Conservation (phyloP, 1,140 invertebrate genomes). For the Spodoptera litura region DNA sequence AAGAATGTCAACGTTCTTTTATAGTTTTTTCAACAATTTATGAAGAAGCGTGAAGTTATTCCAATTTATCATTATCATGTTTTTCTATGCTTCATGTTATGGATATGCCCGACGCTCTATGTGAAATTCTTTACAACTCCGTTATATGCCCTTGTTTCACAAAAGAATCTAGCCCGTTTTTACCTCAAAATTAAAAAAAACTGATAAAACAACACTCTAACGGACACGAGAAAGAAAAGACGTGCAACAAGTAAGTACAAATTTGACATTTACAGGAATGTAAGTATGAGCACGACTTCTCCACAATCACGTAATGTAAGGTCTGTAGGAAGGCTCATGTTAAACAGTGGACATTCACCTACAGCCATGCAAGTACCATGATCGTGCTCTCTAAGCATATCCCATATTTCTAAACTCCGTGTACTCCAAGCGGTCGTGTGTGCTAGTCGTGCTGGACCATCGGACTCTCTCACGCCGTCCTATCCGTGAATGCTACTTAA, state of each 20-base stretch:
- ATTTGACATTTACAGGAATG: neutral
- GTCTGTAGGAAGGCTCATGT: conserved; percentile 11
- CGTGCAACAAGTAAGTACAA: no score
- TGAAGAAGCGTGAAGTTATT: no score
- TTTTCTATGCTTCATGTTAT: neutral
- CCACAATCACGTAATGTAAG: neutral
- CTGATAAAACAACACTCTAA: no score
- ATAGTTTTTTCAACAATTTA: no score
- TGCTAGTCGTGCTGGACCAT: conserved; percentile 71
- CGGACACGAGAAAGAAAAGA: no score
- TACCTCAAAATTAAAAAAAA: no score
- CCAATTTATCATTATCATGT: neutral
- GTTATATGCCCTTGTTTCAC: no score
- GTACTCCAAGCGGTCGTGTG: conserved; percentile 57
- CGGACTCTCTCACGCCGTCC: conserved; percentile 64
- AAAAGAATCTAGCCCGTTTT: no score
- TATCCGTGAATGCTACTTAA: conserved; percentile 51
- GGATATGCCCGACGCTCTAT: neutral
- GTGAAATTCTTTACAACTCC: no score
- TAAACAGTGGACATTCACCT: conserved; percentile 13
- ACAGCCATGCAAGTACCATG: neutral
- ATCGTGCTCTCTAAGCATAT: conserved; percentile 28
- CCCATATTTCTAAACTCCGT: conserved; percentile 30
- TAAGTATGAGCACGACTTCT: neutral
- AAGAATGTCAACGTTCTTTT: no score